A percentile compares a stretch with the other conserved stretches of the same genome.
These are phyloP conservation scores for Elephantulus edwardii DNA, from an alignment of 2,113 vertebrate genomes.

Conservation along the genomic window DNA sequence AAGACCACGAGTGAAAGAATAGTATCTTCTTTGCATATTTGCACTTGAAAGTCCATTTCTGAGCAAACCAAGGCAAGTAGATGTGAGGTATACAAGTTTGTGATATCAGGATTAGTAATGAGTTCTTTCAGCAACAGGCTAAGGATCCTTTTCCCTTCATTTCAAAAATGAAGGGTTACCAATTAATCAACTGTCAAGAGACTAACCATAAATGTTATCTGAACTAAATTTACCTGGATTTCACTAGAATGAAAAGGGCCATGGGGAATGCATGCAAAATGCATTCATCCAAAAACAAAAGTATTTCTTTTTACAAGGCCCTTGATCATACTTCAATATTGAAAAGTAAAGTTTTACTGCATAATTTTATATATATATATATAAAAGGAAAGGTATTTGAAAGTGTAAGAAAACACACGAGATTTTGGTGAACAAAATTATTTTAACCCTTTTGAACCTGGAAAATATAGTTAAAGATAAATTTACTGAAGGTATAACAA, in stretches of 20 bases:
- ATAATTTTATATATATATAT: too few relatives aligned
- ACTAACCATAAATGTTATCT: constrained; percentile 18
- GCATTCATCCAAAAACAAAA: constrained; percentile 42
- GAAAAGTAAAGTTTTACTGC: too few relatives aligned
- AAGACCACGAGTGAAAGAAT: too few relatives aligned
- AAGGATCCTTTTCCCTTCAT: constrained; percentile 17
- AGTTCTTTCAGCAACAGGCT: neutral
- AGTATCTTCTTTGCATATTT: constrained; percentile 5
- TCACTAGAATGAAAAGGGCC: constrained; percentile 60
- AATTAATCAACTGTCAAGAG: constrained; percentile 53
- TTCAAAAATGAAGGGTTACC: neutral
- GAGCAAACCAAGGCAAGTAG: constrained; percentile 7
- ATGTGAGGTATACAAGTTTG: neutral
- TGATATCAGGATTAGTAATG: neutral
- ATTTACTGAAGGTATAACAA: neutral
- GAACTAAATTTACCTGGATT: constrained; percentile 54
- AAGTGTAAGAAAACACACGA: constrained; percentile 31
- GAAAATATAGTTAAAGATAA: constrained; percentile 48
- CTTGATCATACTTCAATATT: too few relatives aligned
- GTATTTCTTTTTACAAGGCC: too few relatives aligned
- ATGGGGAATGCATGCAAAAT: constrained; percentile 49
- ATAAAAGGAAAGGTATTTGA: constrained; percentile 45
- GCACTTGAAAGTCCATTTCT: constrained; percentile 25
- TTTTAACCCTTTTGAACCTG: constrained; percentile 43
- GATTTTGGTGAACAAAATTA: constrained; percentile 28